A percentile compares a stretch with the other conserved stretches of the same genome.
Evolutionary conservation across 2,797 vertebrate species (phyloP).

Genomic region (Vultur gryphus): DNA sequence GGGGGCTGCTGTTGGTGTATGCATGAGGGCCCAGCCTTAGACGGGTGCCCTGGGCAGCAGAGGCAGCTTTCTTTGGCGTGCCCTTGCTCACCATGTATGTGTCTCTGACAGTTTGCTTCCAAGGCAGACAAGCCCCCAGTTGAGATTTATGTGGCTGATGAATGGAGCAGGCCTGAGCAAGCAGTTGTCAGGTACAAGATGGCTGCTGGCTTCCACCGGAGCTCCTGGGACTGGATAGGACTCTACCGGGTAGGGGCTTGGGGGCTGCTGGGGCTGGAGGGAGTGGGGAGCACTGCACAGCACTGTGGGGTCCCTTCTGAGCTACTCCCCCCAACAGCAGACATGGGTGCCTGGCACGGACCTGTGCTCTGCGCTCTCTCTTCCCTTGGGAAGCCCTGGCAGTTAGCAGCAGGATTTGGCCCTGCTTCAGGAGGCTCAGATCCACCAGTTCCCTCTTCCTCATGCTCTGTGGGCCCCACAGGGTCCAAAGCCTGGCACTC

Average conservation of each 20-base stretch:
- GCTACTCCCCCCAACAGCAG: background rate
- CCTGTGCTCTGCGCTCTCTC: background rate
- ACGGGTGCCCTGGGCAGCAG: background rate
- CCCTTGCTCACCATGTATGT: background rate
- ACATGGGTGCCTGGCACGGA: background rate
- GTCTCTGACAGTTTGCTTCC: slow-evolving; percentile 83
- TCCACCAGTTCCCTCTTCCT: background rate
- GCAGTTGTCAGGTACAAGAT: slow-evolving; percentile 84
- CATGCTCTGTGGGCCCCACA: background rate
- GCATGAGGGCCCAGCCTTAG: background rate
- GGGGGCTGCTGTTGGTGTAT: background rate
- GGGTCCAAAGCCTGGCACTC: background rate
- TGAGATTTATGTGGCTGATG: slow-evolving; percentile 87
- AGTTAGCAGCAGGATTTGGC: background rate
- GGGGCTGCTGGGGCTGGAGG: background rate
- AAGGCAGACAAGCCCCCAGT: slow-evolving; percentile 85
- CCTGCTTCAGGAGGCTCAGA: background rate
- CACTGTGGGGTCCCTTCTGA: background rate
- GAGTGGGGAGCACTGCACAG: background rate
- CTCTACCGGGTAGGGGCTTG: slow-evolving; percentile 87
- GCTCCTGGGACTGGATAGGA: slow-evolving; percentile 99
- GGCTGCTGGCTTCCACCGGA: slow-evolving; percentile 84
- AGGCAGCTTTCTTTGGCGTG: background rate
- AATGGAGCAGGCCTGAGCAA: slow-evolving; percentile 88
- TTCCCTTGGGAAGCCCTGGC: background rate